Conservation (phyloP, 2,113 vertebrate genomes). For the Brachypodius melanocephalos region DNA sequence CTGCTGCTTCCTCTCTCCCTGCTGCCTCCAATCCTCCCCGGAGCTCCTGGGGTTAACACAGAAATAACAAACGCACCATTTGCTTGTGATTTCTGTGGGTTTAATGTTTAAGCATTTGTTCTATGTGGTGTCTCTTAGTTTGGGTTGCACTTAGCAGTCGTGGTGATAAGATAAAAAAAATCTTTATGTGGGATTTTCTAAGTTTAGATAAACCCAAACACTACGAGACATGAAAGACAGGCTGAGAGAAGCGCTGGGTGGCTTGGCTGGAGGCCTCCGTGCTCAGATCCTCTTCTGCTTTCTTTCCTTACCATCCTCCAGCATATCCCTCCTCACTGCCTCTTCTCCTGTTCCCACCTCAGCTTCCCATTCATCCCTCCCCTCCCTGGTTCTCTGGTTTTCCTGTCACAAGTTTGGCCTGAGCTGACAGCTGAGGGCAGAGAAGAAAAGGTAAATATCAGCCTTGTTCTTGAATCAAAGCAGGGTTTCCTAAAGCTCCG, state of each 20-base stretch:
- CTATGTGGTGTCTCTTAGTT: neutral
- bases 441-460: neutral
- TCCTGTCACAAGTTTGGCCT: neutral
- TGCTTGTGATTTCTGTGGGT: slow-evolving; percentile 24
- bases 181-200: neutral
- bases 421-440: neutral
- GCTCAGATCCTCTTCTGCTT: neutral
- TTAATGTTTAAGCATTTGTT: slow-evolving; percentile 20
- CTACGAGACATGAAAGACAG: neutral
- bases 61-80: neutral
- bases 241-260: neutral
- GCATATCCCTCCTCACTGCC: neutral
- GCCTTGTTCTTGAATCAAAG: neutral
- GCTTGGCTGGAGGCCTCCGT: neutral
- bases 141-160: neutral
- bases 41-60: neutral
- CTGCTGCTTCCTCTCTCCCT: neutral
- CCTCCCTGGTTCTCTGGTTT: neutral
- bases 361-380: neutral
- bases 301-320: neutral
- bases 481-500: neutral
- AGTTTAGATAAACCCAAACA: slow-evolving; percentile 20
- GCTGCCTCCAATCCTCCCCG: neutral
- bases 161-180: neutral
- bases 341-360: neutral